These are phyloP conservation scores for Aegotheles bennettii DNA, from an alignment of 2,113 vertebrate genomes.

Conservation along the genomic window DNA sequence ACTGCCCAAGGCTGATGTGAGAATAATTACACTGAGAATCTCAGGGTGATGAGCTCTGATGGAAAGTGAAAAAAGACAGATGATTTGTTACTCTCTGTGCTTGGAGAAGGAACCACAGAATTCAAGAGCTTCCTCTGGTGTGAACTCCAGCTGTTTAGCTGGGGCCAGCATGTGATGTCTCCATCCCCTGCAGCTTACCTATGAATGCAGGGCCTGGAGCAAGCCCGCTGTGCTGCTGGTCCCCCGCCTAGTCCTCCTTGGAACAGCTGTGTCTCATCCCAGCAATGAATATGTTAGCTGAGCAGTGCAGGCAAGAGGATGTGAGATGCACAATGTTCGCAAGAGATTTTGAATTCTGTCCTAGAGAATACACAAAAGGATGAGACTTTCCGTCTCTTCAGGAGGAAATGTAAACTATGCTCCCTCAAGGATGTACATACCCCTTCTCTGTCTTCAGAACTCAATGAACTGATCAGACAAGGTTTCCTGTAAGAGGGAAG, in stretches of 20 bases:
- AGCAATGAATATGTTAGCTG: background rate
- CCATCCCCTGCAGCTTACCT: background rate
- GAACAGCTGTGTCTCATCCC: background rate
- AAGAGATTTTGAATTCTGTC: background rate
- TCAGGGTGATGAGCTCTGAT: background rate
- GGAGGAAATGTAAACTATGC: background rate
- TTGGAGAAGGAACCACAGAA: background rate
- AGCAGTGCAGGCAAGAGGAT: background rate
- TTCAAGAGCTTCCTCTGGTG: background rate
- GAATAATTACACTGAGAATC: background rate
- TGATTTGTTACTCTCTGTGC: background rate
- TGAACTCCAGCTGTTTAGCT: background rate
- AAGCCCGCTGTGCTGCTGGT: background rate
- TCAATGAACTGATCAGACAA: background rate
- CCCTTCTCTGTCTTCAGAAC: background rate
- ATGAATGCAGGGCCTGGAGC: background rate
- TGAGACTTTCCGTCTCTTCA: background rate
- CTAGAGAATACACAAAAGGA: background rate
- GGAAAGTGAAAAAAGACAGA: background rate
- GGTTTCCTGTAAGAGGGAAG: background rate
- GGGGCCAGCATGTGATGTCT: accelerated
- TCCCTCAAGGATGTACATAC: background rate
- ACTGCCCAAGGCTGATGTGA: background rate
- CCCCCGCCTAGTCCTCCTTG: background rate
- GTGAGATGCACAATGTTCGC: background rate